These are phyloP conservation scores for Scarus forsteni DNA, from an alignment of 2,797 vertebrate genomes.

Conservation along the genomic window DNA sequence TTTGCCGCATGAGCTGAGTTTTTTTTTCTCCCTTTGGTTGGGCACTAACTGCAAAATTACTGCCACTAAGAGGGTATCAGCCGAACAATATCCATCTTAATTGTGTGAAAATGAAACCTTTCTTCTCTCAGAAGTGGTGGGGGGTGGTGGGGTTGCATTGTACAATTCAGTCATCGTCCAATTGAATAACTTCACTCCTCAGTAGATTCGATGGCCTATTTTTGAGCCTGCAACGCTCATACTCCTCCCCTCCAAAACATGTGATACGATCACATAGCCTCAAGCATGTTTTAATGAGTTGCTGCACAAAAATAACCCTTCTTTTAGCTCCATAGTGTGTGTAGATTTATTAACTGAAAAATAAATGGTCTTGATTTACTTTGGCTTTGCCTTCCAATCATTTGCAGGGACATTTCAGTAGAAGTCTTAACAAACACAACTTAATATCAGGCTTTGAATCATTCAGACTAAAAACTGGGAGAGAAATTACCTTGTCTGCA, in stretches of 20 bases:
- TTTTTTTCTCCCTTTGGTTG: slow-evolving; percentile 26
- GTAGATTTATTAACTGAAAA: slow-evolving; percentile 57
- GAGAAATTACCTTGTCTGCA: slow-evolving; percentile 53
- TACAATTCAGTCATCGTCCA: slow-evolving; percentile 30
- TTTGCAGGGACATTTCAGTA: slow-evolving; percentile 29
- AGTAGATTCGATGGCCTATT: slow-evolving; percentile 70
- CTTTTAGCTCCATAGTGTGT: slow-evolving; percentile 56
- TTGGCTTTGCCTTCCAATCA: slow-evolving; percentile 24
- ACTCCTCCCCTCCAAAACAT: slow-evolving; percentile 63
- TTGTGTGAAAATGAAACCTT: slow-evolving; percentile 55
- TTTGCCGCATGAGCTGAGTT: slow-evolving; percentile 20
- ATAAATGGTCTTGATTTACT: slow-evolving; percentile 46
- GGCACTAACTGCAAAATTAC: slow-evolving; percentile 37
- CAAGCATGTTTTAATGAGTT: slow-evolving; percentile 77
- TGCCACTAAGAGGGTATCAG: slow-evolving; percentile 40
- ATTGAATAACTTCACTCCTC: slow-evolving; percentile 48
- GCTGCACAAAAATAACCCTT: slow-evolving; percentile 73
- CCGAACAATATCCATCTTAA: slow-evolving; percentile 51
- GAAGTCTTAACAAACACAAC: slow-evolving; percentile 9
- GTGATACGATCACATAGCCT: slow-evolving; percentile 70
- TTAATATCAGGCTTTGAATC: slow-evolving; percentile 20
- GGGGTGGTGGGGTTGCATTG: slow-evolving; percentile 34
- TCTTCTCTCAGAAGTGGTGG: slow-evolving; percentile 29
- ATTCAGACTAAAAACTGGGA: slow-evolving; percentile 33
- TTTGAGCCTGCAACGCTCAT: slow-evolving; percentile 51